Conservation (phyloP, 2,888 invertebrate species). For the Liposcelis brunnea region DNA sequence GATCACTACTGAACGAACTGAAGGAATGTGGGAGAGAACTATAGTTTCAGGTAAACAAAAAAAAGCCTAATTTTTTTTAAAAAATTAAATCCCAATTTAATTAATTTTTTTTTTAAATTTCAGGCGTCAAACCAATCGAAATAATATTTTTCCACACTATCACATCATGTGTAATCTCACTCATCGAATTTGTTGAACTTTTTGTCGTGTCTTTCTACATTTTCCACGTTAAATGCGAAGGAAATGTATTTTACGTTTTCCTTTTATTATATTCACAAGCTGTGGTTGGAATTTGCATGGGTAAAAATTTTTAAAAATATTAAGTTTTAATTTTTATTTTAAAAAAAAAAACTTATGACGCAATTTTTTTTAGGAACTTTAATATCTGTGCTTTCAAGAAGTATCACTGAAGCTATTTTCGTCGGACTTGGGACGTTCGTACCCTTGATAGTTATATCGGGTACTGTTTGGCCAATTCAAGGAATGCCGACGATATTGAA, state of each 20-base stretch:
- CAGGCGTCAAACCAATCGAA: background rate
- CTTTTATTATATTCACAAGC: background rate
- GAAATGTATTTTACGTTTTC: background rate
- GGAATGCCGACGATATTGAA: constrained; percentile 44
- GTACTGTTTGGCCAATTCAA: constrained; percentile 49
- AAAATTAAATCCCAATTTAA: background rate
- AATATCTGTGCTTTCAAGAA: background rate
- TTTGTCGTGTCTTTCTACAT: background rate
- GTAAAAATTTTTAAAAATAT: too few species aligned
- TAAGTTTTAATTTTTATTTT: too few species aligned
- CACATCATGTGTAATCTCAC: background rate
- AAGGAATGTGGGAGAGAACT: constrained; percentile 76
- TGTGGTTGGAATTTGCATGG: background rate
- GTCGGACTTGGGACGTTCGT: background rate
- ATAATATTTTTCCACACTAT: background rate
- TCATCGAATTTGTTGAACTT: background rate
- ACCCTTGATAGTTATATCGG: constrained; percentile 17
- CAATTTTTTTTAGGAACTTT: too few species aligned
- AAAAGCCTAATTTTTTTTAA: background rate
- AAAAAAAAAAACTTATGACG: too few species aligned
- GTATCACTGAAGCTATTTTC: background rate
- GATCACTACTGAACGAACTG: constrained; percentile 60
- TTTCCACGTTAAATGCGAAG: background rate
- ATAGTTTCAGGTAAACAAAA: constrained; percentile 46
- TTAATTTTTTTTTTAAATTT: background rate